phyloP scores from a whole-genome alignment of 37 sponge, comb jelly and placozoan species.

The Amphimedon queenslandica region DNA sequence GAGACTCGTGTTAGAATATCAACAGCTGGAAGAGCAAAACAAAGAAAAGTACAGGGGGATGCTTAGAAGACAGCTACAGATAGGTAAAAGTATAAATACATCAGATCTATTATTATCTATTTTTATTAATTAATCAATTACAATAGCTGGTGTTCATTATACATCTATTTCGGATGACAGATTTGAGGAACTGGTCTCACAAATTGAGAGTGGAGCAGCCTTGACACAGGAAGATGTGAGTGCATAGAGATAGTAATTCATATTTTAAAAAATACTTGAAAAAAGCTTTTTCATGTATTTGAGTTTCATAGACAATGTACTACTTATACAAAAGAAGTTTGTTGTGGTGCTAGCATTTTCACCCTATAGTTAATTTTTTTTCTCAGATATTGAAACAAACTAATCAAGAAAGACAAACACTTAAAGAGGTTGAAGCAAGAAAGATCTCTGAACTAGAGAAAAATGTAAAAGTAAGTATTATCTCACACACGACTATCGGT shows the following conservation, averaged over 20 bases:
- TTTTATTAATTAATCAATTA: no score
- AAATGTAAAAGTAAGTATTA: conserved; percentile 63
- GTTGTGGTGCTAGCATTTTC: no score
- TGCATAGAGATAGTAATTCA: neutral
- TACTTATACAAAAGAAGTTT: no score
- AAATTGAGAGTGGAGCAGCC: conserved; percentile 29
- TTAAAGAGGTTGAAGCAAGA: conserved; percentile 68
- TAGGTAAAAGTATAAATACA: no score
- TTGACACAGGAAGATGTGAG: conserved; percentile 77
- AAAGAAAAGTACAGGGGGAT: conserved; percentile 58
- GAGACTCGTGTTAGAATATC: conserved; percentile 69
- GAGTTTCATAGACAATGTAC: no score
- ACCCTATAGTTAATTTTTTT: neutral
- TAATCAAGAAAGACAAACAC: conserved; percentile 67
- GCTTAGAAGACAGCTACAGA: conserved; percentile 58
- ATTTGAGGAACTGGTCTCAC: conserved; percentile 72
- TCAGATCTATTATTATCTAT: neutral
- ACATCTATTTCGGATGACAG: conserved; percentile 38
- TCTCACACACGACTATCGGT: neutral
- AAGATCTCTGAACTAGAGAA: conserved; percentile 77
- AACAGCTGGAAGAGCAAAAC: conserved; percentile 64
- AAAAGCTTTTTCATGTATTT: no score
- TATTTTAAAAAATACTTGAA: no score
- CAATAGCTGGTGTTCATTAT: neutral
- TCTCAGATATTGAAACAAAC: conserved; percentile 62